Base-by-base conservation (phyloP, 2,797 vertebrate species). In the Cryptoprocta ferox region DNA sequence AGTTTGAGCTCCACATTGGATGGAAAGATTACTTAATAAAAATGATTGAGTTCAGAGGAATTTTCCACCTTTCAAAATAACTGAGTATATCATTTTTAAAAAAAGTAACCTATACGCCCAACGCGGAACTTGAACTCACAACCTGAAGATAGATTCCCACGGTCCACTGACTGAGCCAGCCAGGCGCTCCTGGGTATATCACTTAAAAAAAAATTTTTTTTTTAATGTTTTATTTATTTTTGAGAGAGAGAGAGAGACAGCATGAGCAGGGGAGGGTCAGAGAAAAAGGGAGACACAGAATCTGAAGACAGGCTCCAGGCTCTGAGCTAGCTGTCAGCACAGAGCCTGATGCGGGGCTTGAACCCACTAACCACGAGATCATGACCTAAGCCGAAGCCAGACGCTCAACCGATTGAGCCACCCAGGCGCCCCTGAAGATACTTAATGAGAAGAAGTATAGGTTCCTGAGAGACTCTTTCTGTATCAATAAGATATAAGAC, bases 21-120 rank as follows among this genome's bases (percentile, higher is more conserved):
- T 59, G 56, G 56, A 59, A 59, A 59, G 21, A 24, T 24, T 56
- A 45, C 45, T 45, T 45, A 10, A 45, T 42, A 70, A 76, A 30
- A 94, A 76, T 26, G 53, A 35, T 6, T 35, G 75, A 94, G 59
- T 91, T 96, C 32, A 91, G 48, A 75, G n/a, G 75, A 94, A 81
- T 71, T 61, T 88, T 42, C 53, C 19, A 65, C 10, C 28, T 91
- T 86, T 75, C 28, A 65, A 80, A 8, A 65, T 37, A 86, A 66
- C 35, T n/a, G 63, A 53, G 14, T 30, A 50, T 6, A 2, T 56
- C 30, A 65, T 32, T 39, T 45, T 70, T 48, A 15, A 30, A 32
- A 28, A 76, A 28, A 48, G 73, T 76, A 75, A 76, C 30, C 42
- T 48, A 18, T 32, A 48, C 8, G 28, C 28, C 42, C 42, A 76